A percentile compares a stretch with the other conserved stretches of the same genome.
These are phyloP conservation scores for Caenorhabditis panamensis DNA, from an alignment of 2,888 invertebrate species.

Conservation along the genomic window DNA sequence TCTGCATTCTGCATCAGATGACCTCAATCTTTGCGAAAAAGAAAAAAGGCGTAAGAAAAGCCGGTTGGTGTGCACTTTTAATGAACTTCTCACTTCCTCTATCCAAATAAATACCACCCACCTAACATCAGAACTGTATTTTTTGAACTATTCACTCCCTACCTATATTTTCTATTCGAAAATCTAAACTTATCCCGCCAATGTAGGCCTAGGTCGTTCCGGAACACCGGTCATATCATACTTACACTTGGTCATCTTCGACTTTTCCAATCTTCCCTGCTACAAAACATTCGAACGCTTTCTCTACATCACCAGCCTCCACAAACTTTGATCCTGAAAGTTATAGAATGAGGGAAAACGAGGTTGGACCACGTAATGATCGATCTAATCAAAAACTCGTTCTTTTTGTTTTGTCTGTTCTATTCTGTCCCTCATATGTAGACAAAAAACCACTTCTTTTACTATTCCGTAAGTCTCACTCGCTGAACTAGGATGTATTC, in stretches of 20 bases:
- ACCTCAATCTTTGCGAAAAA: constrained; percentile 27
- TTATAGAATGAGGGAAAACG: neutral
- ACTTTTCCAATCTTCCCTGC: constrained; percentile 52
- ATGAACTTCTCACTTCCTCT: constrained; percentile 26
- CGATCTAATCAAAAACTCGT: constrained; percentile 3
- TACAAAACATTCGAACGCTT: constrained; percentile 56
- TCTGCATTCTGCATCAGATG: constrained; percentile 12
- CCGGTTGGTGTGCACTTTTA: neutral
- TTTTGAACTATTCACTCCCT: too few relatives aligned
- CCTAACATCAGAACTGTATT: too few relatives aligned
- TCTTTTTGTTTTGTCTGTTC: neutral
- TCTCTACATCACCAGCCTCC: constrained; percentile 33
- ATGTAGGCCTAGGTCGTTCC: constrained; percentile 14
- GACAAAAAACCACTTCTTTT: constrained; percentile 12
- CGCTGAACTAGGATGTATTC: neutral
- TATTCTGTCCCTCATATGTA: neutral
- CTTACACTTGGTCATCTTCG: constrained; percentile 54
- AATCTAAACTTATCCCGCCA: too few relatives aligned
- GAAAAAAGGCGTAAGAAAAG: constrained; percentile 9
- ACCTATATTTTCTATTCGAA: too few relatives aligned
- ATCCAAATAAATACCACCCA: constrained; percentile 6
- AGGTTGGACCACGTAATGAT: neutral
- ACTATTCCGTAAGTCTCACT: neutral
- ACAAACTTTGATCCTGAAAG: constrained; percentile 47
- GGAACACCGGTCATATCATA: constrained; percentile 9